Conservation (phyloP, 2,797 vertebrate genomes). For the Periparus ater region DNA sequence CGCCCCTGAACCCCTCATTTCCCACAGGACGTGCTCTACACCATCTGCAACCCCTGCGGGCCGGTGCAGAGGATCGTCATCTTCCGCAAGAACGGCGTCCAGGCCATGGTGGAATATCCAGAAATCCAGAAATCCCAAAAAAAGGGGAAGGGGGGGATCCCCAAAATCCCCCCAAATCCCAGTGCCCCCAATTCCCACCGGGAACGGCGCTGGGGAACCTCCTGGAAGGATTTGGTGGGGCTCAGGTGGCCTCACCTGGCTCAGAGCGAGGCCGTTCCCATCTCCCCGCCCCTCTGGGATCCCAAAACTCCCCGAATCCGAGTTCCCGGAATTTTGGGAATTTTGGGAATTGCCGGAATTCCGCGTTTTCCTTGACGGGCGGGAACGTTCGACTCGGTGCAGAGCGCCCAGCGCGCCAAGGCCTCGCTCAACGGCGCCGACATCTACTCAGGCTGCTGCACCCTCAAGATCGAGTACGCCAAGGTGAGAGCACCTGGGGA, state of each 20-base stretch:
- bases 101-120: slow-evolving; percentile 99
- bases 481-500: slow-evolving; percentile 79
- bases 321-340: too few relatives aligned
- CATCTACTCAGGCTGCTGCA: slow-evolving; percentile 97
- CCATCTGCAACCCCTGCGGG: slow-evolving; percentile 96
- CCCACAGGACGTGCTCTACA: slow-evolving; percentile 88
- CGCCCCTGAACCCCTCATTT: fast-evolving
- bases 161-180: too few relatives aligned
- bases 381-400: slow-evolving; percentile 89
- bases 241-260: neutral
- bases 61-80: slow-evolving; percentile 96
- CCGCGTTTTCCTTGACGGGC: neutral
- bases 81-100: slow-evolving; percentile 96
- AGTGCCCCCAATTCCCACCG: fast-evolving
- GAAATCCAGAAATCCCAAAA: too few relatives aligned
- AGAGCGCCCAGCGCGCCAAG: slow-evolving; percentile 95
- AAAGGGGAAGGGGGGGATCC: neutral
- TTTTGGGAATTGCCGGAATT: too few relatives aligned
- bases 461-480: slow-evolving; percentile 95
- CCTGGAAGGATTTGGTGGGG: too few relatives aligned
- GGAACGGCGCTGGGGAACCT: neutral
- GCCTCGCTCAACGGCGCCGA: slow-evolving; percentile 96
- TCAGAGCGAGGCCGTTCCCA: neutral
- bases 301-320: neutral
- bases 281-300: too few relatives aligned